Evolutionary conservation across 2,888 invertebrate genomes (phyloP), one percentile per base, ranked within the genome.

Genomic region (Cheilosia vernalis): DNA sequence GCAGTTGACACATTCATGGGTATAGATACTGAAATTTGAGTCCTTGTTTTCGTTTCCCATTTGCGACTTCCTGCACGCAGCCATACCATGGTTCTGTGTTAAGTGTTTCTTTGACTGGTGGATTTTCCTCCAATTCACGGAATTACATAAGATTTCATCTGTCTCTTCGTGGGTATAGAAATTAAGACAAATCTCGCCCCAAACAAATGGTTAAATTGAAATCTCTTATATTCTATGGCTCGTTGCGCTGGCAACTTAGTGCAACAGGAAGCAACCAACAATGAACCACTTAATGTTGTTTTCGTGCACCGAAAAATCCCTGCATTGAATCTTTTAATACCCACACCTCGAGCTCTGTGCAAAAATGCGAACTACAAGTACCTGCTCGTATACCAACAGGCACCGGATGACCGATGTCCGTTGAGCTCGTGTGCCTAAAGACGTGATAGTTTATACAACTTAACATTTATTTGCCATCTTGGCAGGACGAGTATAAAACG

Each of bases 361-460:
- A 76, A 80, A 80, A 84, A 84, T 74, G 56, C 24, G 56, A 72
- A 83, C 44, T 42, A 44, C 37, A 55, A 40, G 49, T 40, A 47
- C 30, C 9, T 30, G 9, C 30, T 9, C 9, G 30, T 30, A 30
- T 30, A 30, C 37, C 13, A 37, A 19, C 49, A 30, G 17, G 44
- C 55, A 47, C 74, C 60, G 66, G 67, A 81, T 85, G 85, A 85
- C 85, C 81, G 85, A 85, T 85, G 85, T 72, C 81, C 76, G 67
- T 81, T 61, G 76, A 76, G 85, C 80, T 85, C 85, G 81, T 85
- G 85, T 81, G 81, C 76, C 85, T 85, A 85, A 85, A 85, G 85
- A 85, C 85, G 85, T 85, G 77, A 76, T 81, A 81, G 85, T 85
- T 85, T 76, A 81, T 81, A 85, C 85, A 85, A 85, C 85, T 85